phyloP scores from a whole-genome alignment of 2,888 invertebrate genomes.

The Agrochola lychnidis region DNA sequence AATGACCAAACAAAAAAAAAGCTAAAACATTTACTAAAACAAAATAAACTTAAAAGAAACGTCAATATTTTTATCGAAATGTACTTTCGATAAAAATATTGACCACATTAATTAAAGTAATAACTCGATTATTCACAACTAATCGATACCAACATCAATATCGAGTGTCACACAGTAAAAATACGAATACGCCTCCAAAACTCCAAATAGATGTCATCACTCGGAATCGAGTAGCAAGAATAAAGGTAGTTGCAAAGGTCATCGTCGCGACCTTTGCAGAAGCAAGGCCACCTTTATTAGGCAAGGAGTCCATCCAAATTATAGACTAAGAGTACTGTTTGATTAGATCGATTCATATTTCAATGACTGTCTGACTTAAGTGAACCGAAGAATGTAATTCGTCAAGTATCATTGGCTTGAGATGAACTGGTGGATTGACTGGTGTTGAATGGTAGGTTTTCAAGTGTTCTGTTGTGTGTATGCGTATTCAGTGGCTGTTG shows the following conservation, averaged over 20 bases:
- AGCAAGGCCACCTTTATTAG: conserved; percentile 79
- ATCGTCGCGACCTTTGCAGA: conserved; percentile 82
- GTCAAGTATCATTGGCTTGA: conserved; percentile 9
- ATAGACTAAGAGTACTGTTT: conserved; percentile 54
- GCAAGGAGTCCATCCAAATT: conserved; percentile 62
- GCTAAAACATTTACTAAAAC: neutral
- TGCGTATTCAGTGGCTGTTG: conserved; percentile 16
- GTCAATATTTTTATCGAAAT: too few species aligned
- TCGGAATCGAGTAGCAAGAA: conserved; percentile 64
- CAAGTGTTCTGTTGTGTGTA: conserved; percentile 15
- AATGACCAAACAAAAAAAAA: neutral
- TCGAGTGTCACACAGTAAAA: conserved; percentile 64
- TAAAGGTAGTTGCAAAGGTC: conserved; percentile 78
- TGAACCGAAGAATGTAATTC: conserved; percentile 30
- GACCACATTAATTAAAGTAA: neutral
- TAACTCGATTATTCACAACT: conserved; percentile 1
- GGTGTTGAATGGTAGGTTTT: conserved; percentile 3
- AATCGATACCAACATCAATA: conserved; percentile 38
- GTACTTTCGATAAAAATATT: neutral
- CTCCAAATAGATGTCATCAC: conserved; percentile 78
- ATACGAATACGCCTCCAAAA: conserved; percentile 66
- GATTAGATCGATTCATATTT: conserved; percentile 50
- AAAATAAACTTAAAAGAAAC: neutral
- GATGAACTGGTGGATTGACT: conserved; percentile 3
- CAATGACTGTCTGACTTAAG: conserved; percentile 18